A percentile compares a stretch with the other conserved stretches of the same genome.
These are phyloP conservation scores for Drosophila melanosoma DNA, from an alignment of 2,888 invertebrate genomes.

Conservation along the genomic window DNA sequence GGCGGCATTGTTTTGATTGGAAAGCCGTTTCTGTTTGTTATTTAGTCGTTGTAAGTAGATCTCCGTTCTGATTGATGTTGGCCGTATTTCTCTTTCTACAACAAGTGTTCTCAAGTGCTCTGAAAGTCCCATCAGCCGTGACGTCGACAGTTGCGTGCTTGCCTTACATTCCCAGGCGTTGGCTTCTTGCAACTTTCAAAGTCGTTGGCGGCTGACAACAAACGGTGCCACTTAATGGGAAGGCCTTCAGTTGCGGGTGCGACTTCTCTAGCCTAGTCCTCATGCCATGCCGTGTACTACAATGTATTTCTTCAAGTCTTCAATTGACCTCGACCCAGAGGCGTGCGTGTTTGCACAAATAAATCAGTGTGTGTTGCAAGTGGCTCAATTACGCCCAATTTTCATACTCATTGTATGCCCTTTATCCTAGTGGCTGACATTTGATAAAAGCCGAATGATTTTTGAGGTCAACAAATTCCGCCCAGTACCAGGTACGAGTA, in stretches of 20 bases:
- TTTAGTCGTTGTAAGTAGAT: slow-evolving; percentile 16
- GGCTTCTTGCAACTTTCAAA: slow-evolving; percentile 65
- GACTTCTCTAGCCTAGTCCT: slow-evolving; percentile 49
- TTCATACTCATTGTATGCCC: slow-evolving; percentile 29
- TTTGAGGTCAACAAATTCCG: slow-evolving; percentile 30
- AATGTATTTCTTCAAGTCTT: slow-evolving; percentile 29
- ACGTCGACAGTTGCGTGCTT: slow-evolving; percentile 66
- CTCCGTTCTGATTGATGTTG: slow-evolving; percentile 58
- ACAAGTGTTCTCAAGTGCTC: slow-evolving; percentile 75
- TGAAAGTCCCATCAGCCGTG: slow-evolving; percentile 11
- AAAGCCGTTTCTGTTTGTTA: slow-evolving; percentile 48
- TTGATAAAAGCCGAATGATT: slow-evolving; percentile 18
- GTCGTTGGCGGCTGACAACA: slow-evolving; percentile 57
- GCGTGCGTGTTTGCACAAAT: slow-evolving; percentile 65
- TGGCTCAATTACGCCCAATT: slow-evolving; percentile 42
- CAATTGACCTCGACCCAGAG: slow-evolving; percentile 71
- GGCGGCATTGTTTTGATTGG: slow-evolving; percentile 57
- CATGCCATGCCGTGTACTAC: slow-evolving; percentile 28
- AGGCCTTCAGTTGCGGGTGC: slow-evolving; percentile 53
- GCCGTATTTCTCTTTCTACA: slow-evolving; percentile 43
- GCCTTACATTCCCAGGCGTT: slow-evolving; percentile 60
- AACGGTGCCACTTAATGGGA: slow-evolving; percentile 64
- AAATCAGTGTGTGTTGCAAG: slow-evolving; percentile 47
- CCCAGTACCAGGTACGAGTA: slow-evolving; percentile 27
- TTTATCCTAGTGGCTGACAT: slow-evolving; percentile 31